A percentile compares a stretch with the other conserved stretches of the same genome.
phyloP scores from a whole-genome alignment of 2,113 vertebrate genomes.

The Menidia beryllina region DNA sequence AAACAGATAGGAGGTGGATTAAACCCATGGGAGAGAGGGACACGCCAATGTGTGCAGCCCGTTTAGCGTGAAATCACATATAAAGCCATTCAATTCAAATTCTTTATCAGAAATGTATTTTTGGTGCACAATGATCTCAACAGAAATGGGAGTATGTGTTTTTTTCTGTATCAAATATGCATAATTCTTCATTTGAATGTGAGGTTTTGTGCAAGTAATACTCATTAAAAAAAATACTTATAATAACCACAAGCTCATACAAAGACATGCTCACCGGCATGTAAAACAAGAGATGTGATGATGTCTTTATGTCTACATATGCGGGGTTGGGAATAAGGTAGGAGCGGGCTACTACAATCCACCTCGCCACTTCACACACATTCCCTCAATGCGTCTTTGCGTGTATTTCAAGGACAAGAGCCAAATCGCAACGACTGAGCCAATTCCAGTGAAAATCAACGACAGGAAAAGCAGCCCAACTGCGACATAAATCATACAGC shows the following conservation, averaged over 20 bases:
- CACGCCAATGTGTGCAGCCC: slow-evolving; percentile 2
- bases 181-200: no score
- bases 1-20: slow-evolving; percentile 37
- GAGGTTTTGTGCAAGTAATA: no score
- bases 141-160: neutral
- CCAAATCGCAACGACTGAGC: slow-evolving; percentile 39
- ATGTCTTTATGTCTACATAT: slow-evolving; percentile 3
- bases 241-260: slow-evolving; percentile 11
- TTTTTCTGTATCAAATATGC: neutral
- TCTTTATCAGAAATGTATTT: neutral
- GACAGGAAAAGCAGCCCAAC: slow-evolving; percentile 3
- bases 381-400: slow-evolving; percentile 62
- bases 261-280: slow-evolving; percentile 38
- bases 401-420: slow-evolving; percentile 71
- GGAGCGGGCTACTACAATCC: slow-evolving; percentile 58
- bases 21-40: slow-evolving; percentile 17
- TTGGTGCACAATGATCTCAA: neutral
- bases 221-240: neutral
- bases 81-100: neutral
- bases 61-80: neutral
- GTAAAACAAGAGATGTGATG: slow-evolving; percentile 39
- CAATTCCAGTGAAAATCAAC: slow-evolving; percentile 6
- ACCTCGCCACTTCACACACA: slow-evolving; percentile 58
- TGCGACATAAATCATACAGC: slow-evolving; percentile 4
- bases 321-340: slow-evolving; percentile 44